phyloP scores from a whole-genome alignment of 1,140 invertebrate species.

The Caenorhabditis brenneri region DNA sequence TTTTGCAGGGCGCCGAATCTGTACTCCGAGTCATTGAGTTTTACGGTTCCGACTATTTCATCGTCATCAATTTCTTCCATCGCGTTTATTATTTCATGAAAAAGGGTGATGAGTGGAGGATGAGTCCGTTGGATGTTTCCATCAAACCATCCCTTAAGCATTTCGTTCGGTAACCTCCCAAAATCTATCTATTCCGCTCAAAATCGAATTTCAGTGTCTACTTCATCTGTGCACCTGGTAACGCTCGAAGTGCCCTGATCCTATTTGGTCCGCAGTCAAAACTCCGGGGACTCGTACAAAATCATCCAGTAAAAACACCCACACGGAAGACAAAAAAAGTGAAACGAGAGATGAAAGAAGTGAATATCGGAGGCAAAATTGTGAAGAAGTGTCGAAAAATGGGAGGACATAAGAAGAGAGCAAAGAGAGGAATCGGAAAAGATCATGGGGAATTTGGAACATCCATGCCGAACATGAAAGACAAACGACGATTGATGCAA shows the following conservation, averaged over 20 bases:
- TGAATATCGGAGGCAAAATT: too few relatives aligned
- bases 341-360: too few relatives aligned
- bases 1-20: slow-evolving; percentile 5
- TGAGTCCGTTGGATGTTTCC: not conserved
- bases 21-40: not conserved
- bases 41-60: not conserved
- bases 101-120: not conserved
- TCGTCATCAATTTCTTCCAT: not conserved
- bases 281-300: not conserved
- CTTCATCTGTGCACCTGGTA: slow-evolving; percentile 20
- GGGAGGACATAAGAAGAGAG: too few relatives aligned
- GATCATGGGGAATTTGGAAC: too few relatives aligned
- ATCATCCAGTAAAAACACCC: too few relatives aligned
- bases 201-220: not conserved
- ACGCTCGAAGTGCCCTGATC: not conserved
- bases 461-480: too few relatives aligned
- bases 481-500: too few relatives aligned
- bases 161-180: not conserved
- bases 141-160: not conserved
- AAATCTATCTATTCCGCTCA: not conserved
- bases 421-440: too few relatives aligned
- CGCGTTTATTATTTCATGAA: not conserved
- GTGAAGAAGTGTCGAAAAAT: too few relatives aligned
- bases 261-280: not conserved
- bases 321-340: too few relatives aligned